These are phyloP conservation scores for Hemaris fuciformis DNA, from an alignment of 2,888 invertebrate genomes.

Conservation along the genomic window DNA sequence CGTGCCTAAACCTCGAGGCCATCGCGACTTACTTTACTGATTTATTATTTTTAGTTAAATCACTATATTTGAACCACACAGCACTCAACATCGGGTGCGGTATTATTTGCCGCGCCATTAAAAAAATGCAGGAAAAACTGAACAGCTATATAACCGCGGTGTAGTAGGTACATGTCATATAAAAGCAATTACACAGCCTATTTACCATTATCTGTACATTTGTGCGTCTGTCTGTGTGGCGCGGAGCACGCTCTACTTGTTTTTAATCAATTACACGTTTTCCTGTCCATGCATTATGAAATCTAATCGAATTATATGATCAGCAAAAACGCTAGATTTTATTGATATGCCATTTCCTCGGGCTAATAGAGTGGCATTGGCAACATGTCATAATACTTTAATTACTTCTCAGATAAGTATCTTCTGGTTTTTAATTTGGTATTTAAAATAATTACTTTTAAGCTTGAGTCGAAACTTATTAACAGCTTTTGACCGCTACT, in stretches of 20 bases:
- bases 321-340: constrained; percentile 8
- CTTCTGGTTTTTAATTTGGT: neutral
- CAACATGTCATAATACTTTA: constrained; percentile 2
- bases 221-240: neutral
- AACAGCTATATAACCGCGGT: neutral
- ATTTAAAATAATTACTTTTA: neutral
- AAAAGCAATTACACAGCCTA: neutral
- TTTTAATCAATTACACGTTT: constrained; percentile 45
- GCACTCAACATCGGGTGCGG: neutral
- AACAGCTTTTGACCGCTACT: too few species aligned
- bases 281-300: constrained; percentile 36
- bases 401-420: neutral
- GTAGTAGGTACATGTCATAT: neutral
- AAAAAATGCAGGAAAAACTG: neutral
- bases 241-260: constrained; percentile 29
- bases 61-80: neutral
- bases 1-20: too few species aligned
- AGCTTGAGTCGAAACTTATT: neutral
- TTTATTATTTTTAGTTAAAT: too few species aligned
- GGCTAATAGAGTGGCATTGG: constrained; percentile 7
- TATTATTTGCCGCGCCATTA: neutral
- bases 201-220: neutral
- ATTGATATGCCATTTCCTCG: constrained; percentile 9
- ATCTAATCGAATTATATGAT: constrained; percentile 29
- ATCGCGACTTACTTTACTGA: too few species aligned